Evolutionary conservation across 2,113 vertebrate species (phyloP).

Genomic region (Pteronura brasiliensis): DNA sequence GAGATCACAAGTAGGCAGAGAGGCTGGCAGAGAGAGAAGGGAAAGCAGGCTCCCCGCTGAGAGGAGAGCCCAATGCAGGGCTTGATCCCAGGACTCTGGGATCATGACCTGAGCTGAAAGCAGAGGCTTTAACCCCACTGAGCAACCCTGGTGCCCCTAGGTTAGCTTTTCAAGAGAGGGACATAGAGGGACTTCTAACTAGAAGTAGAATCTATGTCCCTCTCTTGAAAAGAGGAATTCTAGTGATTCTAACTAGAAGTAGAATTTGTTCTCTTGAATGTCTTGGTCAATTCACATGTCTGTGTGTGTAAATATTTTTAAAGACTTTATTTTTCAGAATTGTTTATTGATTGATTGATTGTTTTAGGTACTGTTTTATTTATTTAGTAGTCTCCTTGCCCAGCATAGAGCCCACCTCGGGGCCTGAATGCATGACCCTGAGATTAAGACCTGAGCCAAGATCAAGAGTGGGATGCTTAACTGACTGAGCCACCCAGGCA

Average conservation of each 20-base stretch:
- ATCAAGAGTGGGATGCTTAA: neutral
- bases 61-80: accelerated
- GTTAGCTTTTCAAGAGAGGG: neutral
- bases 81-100: too few species aligned
- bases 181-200: too few species aligned
- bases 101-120: too few species aligned
- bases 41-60: too few species aligned
- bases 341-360: neutral
- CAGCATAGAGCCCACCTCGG: neutral
- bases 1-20: too few species aligned
- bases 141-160: neutral
- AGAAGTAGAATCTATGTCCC: too few species aligned
- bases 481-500: neutral
- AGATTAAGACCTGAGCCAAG: neutral
- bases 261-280: neutral
- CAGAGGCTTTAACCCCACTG: too few species aligned
- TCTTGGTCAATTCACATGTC: neutral
- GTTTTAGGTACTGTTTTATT: neutral
- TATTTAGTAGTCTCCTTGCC: neutral
- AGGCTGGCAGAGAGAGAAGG: too few species aligned
- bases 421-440: neutral
- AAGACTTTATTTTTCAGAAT: neutral
- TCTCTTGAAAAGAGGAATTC: too few species aligned
- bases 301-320: neutral
- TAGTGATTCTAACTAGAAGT: too few species aligned